Percentiles rank a stretch among this genome's conserved stretches.
phyloP scores from a whole-genome alignment of 2,888 invertebrate genomes.

The Cephus nigrinus region DNA sequence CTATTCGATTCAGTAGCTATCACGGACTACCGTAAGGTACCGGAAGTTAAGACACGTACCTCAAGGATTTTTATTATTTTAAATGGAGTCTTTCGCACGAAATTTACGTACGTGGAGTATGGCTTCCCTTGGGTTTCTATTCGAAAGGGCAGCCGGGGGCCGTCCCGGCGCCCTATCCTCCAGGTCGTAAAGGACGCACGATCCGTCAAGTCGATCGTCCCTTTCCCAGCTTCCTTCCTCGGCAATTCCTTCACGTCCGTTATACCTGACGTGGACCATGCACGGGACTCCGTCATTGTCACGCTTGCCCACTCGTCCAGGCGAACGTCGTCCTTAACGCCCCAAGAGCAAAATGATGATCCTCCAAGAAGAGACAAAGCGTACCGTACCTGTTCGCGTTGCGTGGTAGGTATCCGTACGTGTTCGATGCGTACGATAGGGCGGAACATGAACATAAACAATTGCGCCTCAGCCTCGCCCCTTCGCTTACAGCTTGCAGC shows the following conservation, averaged over 20 bases:
- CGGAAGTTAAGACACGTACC: neutral
- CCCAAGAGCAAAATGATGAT: neutral
- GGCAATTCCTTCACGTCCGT: neutral
- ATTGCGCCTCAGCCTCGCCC: slow-evolving; percentile 63
- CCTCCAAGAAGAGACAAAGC: neutral
- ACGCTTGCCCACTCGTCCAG: slow-evolving; percentile 16
- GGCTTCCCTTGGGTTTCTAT: neutral
- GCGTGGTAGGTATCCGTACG: slow-evolving; percentile 41
- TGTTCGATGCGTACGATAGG: slow-evolving; percentile 62
- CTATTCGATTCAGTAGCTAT: neutral
- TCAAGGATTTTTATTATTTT: neutral
- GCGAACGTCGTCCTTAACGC: neutral
- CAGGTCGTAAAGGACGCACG: neutral
- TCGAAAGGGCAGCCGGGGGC: neutral
- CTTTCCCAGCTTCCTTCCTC: neutral
- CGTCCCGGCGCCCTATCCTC: neutral
- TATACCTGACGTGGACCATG: neutral
- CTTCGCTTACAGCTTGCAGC: slow-evolving; percentile 28
- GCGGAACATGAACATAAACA: slow-evolving; percentile 64
- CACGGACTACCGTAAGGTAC: no score
- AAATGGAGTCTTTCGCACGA: neutral
- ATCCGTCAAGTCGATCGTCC: neutral
- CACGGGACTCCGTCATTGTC: slow-evolving; percentile 40
- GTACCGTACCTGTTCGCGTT: slow-evolving; percentile 17
- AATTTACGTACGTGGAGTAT: neutral